Conservation (phyloP, 1,140 invertebrate genomes). For the Oryzaephilus surinamensis region DNA sequence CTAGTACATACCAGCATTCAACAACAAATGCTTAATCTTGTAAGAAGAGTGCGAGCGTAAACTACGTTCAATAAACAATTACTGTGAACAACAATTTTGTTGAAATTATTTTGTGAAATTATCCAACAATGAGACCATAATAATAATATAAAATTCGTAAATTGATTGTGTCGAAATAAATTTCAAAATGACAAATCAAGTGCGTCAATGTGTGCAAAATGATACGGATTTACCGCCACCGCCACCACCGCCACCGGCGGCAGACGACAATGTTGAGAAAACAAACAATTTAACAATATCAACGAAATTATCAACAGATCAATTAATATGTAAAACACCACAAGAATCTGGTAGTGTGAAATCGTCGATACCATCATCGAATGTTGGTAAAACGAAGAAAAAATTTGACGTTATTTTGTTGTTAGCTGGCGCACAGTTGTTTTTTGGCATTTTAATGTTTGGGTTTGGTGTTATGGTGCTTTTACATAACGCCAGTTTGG, state of each 20-base stretch:
- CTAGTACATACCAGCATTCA: no score
- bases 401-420: slow-evolving; percentile 25
- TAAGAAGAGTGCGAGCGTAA: no score
- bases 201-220: no score
- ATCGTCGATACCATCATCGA: slow-evolving; percentile 16
- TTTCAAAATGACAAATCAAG: no score
- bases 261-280: slow-evolving; percentile 12
- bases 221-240: no score
- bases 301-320: slow-evolving; percentile 41
- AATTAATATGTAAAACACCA: slow-evolving; percentile 44
- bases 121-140: no score
- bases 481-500: slow-evolving; percentile 44
- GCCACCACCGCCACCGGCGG: neutral
- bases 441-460: slow-evolving; percentile 45
- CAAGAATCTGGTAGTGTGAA: slow-evolving; percentile 33
- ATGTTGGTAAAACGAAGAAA: slow-evolving; percentile 17
- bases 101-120: no score
- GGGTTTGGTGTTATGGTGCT: slow-evolving; percentile 45
- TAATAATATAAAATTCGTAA: no score
- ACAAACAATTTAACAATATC: slow-evolving; percentile 25
- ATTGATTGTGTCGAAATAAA: no score
- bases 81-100: no score
- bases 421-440: slow-evolving; percentile 39
- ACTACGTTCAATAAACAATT: no score
- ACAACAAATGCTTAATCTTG: no score